A percentile compares a stretch with the other conserved stretches of the same genome.
Conservation (phyloP, 2,888 invertebrate species). For the Bursaphelenchus okinawaensis region DNA sequence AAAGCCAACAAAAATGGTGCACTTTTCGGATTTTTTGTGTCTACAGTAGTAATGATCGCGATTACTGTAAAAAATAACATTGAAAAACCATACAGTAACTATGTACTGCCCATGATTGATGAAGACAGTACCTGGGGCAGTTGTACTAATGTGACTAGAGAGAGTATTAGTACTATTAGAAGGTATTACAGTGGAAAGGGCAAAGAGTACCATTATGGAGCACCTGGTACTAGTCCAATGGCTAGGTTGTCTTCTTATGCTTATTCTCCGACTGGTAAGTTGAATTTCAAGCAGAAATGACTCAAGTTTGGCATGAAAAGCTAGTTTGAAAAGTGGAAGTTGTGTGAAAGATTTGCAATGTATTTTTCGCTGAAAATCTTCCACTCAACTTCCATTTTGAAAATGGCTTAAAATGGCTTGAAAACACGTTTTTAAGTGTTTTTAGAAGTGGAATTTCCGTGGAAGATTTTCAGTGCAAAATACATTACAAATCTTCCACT, state of each 20-base stretch:
- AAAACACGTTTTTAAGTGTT: too few relatives aligned
- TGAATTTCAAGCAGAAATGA: too few relatives aligned
- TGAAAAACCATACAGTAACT: constrained; percentile 29
- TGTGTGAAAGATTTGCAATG: too few relatives aligned
- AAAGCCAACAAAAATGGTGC: constrained; percentile 67
- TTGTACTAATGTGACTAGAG: neutral
- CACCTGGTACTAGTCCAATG: neutral
- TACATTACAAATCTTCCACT: too few relatives aligned
- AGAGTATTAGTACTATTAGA: neutral
- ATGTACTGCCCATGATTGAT: constrained; percentile 23
- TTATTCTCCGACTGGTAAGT: neutral
- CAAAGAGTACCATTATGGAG: constrained; percentile 8
- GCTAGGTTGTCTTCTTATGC: neutral
- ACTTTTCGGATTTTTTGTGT: constrained; percentile 25
- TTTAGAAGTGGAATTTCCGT: too few relatives aligned
- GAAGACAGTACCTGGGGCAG: neutral
- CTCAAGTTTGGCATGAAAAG: too few relatives aligned
- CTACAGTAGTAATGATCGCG: constrained; percentile 20
- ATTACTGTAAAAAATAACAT: constrained; percentile 26
- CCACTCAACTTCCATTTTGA: too few relatives aligned
- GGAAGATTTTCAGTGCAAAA: too few relatives aligned
- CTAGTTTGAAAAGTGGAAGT: too few relatives aligned
- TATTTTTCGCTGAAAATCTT: too few relatives aligned
- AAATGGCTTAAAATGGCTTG: too few relatives aligned
- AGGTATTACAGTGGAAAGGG: neutral